Conservation (phyloP, 2,797 vertebrate genomes). For the Enteromius fasciolatus region DNA sequence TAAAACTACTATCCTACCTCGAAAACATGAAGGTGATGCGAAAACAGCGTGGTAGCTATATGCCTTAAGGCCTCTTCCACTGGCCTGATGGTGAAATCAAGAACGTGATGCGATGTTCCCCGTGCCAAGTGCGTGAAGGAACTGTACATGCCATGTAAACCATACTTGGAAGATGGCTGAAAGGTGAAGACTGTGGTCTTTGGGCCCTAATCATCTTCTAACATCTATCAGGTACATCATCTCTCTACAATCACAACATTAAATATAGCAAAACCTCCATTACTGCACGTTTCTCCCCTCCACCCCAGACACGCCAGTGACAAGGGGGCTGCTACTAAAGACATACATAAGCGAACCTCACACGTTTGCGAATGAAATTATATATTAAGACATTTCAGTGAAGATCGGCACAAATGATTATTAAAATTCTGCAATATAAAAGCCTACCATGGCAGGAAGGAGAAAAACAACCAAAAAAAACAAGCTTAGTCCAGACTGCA, state of each 20-base stretch:
- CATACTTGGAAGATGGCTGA: slow-evolving; percentile 47
- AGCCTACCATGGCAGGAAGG: slow-evolving; percentile 58
- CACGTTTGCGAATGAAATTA: slow-evolving; percentile 68
- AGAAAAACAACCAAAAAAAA: slow-evolving; percentile 23
- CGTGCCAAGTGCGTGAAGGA: slow-evolving; percentile 21
- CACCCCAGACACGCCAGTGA: slow-evolving; percentile 29
- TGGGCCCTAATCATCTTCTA: slow-evolving; percentile 49
- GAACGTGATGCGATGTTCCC: slow-evolving; percentile 39
- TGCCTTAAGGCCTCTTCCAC: slow-evolving; percentile 35
- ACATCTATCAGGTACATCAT: slow-evolving; percentile 41
- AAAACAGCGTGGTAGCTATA: slow-evolving; percentile 31
- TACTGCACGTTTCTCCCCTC: slow-evolving; percentile 44
- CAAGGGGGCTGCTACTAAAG: slow-evolving; percentile 39
- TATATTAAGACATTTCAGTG: slow-evolving; percentile 80
- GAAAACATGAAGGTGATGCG: slow-evolving; percentile 38
- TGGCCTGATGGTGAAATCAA: slow-evolving; percentile 40
- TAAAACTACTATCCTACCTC: slow-evolving; percentile 53
- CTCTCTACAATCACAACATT: slow-evolving; percentile 50
- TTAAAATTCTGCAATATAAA: slow-evolving; percentile 67
- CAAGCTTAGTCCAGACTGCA: slow-evolving; percentile 59
- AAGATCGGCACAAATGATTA: slow-evolving; percentile 72
- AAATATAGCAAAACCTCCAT: slow-evolving; percentile 54
- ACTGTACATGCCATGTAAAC: slow-evolving; percentile 49
- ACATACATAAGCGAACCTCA: slow-evolving; percentile 58
- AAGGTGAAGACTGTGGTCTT: slow-evolving; percentile 45